phyloP scores from a whole-genome alignment of 2,797 vertebrate species.

The Pseudomugil tenellus region DNA sequence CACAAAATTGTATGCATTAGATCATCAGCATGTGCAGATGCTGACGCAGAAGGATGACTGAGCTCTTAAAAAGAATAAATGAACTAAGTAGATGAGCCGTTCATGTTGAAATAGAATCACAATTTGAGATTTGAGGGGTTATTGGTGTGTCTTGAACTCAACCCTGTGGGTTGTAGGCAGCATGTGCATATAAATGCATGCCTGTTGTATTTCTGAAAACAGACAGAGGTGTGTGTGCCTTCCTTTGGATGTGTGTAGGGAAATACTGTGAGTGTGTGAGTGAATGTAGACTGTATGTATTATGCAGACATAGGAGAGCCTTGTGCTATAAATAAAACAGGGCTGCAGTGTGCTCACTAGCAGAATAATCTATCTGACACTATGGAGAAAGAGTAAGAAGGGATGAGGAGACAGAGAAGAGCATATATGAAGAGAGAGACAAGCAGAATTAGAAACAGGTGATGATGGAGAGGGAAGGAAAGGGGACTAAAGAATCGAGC shows the following conservation, averaged over 20 bases:
- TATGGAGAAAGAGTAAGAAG: slow-evolving; percentile 58
- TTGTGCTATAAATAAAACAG: slow-evolving; percentile 85
- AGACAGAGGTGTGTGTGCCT: slow-evolving; percentile 32
- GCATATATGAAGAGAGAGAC: slow-evolving; percentile 6
- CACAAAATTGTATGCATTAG: not conserved
- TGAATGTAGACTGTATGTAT: slow-evolving; percentile 76
- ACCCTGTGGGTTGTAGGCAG: slow-evolving; percentile 7
- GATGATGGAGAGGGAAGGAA: slow-evolving; percentile 17
- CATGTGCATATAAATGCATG: slow-evolving; percentile 33
- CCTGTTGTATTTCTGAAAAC: slow-evolving; percentile 36
- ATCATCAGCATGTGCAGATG: not conserved
- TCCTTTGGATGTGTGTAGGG: slow-evolving; percentile 37
- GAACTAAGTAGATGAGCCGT: slow-evolving; percentile 14
- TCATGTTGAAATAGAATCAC: slow-evolving; percentile 3
- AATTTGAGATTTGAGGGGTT: slow-evolving; percentile 12
- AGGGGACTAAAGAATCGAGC: slow-evolving; percentile 19
- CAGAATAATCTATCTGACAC: slow-evolving; percentile 85
- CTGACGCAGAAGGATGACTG: not conserved
- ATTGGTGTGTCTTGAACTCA: slow-evolving; percentile 13
- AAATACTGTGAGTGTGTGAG: slow-evolving; percentile 48
- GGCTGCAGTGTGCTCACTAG: slow-evolving; percentile 78
- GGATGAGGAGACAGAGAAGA: slow-evolving; percentile 47
- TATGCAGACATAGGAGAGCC: slow-evolving; percentile 80
- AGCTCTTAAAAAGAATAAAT: not conserved
- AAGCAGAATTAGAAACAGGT: slow-evolving; percentile 24